phyloP scores from a whole-genome alignment of 2,113 vertebrate genomes.

The Elanoides forficatus region DNA sequence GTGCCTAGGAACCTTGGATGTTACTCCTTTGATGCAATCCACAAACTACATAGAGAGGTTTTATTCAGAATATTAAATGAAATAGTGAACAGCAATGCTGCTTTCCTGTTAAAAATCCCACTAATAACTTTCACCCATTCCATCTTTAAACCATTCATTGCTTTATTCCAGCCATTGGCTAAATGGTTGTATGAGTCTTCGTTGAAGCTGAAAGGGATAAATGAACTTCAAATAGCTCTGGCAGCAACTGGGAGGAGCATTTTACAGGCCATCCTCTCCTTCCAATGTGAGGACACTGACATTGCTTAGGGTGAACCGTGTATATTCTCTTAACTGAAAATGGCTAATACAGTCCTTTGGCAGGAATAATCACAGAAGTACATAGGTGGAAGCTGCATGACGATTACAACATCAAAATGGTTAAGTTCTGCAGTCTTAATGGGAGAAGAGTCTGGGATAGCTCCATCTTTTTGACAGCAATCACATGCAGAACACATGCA shows the following conservation, averaged over 20 bases:
- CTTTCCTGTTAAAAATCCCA: neutral
- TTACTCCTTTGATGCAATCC: neutral
- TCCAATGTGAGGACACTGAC: neutral
- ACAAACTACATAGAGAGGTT: neutral
- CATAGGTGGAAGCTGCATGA: neutral
- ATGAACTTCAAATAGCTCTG: neutral
- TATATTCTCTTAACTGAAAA: neutral
- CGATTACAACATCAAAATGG: neutral
- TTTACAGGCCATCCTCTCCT: neutral
- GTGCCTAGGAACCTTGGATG: neutral
- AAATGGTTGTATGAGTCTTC: neutral
- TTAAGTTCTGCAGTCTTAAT: neutral
- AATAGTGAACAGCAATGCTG: neutral
- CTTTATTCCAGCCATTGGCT: neutral
- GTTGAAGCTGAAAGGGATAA: neutral
- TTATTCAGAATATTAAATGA: neutral
- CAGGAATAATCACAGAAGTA: neutral
- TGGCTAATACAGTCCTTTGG: neutral
- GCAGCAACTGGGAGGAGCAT: neutral
- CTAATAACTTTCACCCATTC: neutral
- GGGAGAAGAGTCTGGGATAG: neutral
- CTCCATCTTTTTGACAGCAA: neutral
- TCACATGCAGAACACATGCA: neutral
- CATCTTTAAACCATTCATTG: neutral
- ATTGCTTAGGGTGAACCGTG: neutral